Evolutionary conservation across 1,140 invertebrate species (phyloP).

Genomic region (Geopemphigus sp.): DNA sequence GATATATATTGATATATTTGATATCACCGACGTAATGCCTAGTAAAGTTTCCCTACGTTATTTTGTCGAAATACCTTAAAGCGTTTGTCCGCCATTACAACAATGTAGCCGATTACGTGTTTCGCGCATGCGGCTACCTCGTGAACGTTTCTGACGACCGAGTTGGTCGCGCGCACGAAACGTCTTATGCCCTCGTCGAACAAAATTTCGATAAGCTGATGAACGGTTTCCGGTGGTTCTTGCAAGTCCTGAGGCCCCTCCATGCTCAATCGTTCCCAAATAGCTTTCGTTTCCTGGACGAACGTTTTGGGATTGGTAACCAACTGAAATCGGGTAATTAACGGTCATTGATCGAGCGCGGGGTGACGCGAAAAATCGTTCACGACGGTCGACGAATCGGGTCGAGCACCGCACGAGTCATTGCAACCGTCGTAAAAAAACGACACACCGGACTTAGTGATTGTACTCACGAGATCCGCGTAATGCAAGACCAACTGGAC

Average conservation of each 20-base stretch:
- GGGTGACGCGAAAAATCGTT: no score
- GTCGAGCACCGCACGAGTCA: no score
- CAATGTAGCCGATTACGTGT: neutral
- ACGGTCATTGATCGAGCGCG: no score
- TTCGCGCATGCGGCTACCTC: neutral
- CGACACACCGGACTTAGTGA: no score
- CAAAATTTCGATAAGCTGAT: constrained; percentile 71
- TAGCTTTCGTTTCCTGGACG: constrained; percentile 67
- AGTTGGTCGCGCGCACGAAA: constrained; percentile 74
- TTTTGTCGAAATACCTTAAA: neutral
- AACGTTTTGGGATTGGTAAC: constrained; percentile 73
- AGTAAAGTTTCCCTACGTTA: no score
- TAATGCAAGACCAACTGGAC: constrained; percentile 72
- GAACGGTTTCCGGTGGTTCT: constrained; percentile 69
- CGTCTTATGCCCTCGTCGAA: constrained; percentile 70
- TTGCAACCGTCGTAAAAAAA: no score
- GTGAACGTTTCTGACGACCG: constrained; percentile 54
- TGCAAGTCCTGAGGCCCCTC: constrained; percentile 76
- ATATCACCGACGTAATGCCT: no score
- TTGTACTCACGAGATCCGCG: constrained; percentile 67
- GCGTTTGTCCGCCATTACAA: neutral
- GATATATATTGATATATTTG: no score
- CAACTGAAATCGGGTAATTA: constrained; percentile 59
- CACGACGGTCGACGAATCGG: no score
- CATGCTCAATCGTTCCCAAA: constrained; percentile 68